A percentile compares a stretch with the other conserved stretches of the same genome.
phyloP scores from a whole-genome alignment of 2,797 vertebrate species.

The Sebastes itinus region DNA sequence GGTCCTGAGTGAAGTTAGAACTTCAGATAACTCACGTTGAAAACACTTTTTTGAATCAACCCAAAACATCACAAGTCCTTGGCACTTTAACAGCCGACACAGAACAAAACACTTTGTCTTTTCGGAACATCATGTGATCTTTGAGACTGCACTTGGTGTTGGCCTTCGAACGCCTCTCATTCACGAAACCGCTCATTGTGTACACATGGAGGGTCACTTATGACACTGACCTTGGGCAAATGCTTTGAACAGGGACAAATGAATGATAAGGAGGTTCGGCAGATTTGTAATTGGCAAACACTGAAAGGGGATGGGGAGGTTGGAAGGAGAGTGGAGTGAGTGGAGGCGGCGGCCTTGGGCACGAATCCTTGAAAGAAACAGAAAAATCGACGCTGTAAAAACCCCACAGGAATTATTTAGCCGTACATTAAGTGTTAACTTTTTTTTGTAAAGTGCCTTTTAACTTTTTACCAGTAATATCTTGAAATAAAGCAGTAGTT shows the following conservation, averaged over 20 bases:
- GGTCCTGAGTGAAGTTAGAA: background rate
- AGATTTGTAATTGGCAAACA: conserved; percentile 11
- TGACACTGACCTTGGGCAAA: conserved; percentile 34
- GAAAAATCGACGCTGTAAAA: background rate
- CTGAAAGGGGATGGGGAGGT: background rate
- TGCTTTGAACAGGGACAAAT: conserved; percentile 24
- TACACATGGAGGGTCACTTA: conserved; percentile 41
- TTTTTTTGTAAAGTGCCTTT: background rate
- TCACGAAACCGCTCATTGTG: conserved; percentile 25
- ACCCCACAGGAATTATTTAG: background rate
- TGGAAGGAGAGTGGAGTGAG: background rate
- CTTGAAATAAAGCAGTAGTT: background rate
- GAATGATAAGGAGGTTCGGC: conserved; percentile 22
- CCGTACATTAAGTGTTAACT: background rate
- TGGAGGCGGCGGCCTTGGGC: conserved; percentile 12
- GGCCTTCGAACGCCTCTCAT: conserved; percentile 31
- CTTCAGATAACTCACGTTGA: background rate
- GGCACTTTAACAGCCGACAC: background rate
- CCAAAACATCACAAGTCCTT: conserved; percentile 13
- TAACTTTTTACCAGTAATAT: background rate
- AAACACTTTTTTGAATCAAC: conserved; percentile 7
- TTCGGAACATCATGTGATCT: conserved; percentile 28
- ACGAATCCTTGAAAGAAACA: background rate
- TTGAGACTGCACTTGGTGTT: conserved; percentile 21
- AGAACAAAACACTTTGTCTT: conserved; percentile 24